phyloP scores from a whole-genome alignment of 1,140 invertebrate species.

The Heliothis subflexa region DNA sequence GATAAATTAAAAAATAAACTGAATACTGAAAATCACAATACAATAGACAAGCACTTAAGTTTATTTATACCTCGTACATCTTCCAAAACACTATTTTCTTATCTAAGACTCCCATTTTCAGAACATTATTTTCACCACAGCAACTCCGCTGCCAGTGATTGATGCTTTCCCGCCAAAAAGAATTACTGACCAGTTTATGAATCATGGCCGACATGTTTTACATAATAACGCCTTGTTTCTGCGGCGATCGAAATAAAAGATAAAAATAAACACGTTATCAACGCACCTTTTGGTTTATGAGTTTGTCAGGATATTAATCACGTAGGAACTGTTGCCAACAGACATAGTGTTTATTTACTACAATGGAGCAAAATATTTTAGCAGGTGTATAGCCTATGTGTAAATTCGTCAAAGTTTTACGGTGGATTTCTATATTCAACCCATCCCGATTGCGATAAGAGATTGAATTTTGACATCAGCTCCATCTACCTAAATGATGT shows the following conservation, averaged over 20 bases:
- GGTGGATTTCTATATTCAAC: neutral
- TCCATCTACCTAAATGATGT: too few relatives aligned
- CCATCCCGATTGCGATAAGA: too few relatives aligned
- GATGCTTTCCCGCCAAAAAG: slow-evolving; percentile 49
- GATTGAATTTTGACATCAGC: too few relatives aligned
- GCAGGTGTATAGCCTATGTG: neutral
- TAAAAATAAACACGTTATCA: slow-evolving; percentile 49
- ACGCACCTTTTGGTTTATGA: slow-evolving; percentile 43
- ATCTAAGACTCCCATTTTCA: neutral
- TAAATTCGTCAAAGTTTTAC: neutral
- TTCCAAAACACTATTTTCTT: neutral
- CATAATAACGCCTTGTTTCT: slow-evolving; percentile 47
- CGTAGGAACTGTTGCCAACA: slow-evolving; percentile 26
- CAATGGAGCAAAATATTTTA: slow-evolving; percentile 21
- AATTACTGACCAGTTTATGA: slow-evolving; percentile 52
- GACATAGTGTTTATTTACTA: slow-evolving; percentile 23
- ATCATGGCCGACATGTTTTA: slow-evolving; percentile 46
- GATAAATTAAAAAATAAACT: too few relatives aligned
- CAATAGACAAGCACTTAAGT: too few relatives aligned
- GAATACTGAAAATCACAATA: too few relatives aligned
- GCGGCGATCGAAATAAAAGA: slow-evolving; percentile 47
- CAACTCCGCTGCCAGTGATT: slow-evolving; percentile 39
- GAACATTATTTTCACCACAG: neutral
- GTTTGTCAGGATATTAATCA: slow-evolving; percentile 46
- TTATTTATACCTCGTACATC: neutral